Evolutionary conservation across 2,888 invertebrate genomes (phyloP), one percentile per base, ranked within the genome.

Genomic region (Polydrusus cervinus): DNA sequence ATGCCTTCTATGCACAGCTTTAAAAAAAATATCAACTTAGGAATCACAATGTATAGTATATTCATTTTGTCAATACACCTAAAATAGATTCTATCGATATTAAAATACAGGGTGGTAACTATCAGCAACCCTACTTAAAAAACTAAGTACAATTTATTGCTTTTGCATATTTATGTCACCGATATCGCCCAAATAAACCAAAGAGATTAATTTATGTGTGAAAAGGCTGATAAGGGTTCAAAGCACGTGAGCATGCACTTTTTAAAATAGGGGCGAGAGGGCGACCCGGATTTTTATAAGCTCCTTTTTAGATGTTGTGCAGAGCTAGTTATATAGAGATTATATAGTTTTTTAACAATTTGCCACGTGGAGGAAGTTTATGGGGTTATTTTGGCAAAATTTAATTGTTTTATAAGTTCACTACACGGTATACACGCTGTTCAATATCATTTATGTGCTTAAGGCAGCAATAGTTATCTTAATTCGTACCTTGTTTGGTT

Each of bases 171-270:
- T 68, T 68, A 73, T 61, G 61, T 43, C 43, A 61, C 43, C 45
- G 16, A 43, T 61, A 61, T 67, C 51, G 68, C 25, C 67, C 68
- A 68, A 45, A 40, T 30, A 68, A 73, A 67, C 68, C 68, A 55
- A 73, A 60, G 60, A 53, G 67, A 73, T 73, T 82, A 84, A 85
- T 85, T 84, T 85, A 85, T 85, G 85, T 85, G 85, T 82, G 85
- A 85, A 85, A 83, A 78, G 79, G 79, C 79, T 80, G 85, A 84
- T 85, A 85, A 85, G 83, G 78, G 83, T 83, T 80, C 79, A 70
- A 70, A 74, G 77, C 83, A 82, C 82, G 82, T 81, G 83, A 69
- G 71, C 18, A 64, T 67, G 76, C 74, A 71, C 45, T 72, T 72
- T 66, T 69, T 74, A 75, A 71, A 62, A 68, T 45, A 69, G 55